Conservation (phyloP, 1,140 invertebrate genomes). For the Eriocheir sinensis region DNA sequence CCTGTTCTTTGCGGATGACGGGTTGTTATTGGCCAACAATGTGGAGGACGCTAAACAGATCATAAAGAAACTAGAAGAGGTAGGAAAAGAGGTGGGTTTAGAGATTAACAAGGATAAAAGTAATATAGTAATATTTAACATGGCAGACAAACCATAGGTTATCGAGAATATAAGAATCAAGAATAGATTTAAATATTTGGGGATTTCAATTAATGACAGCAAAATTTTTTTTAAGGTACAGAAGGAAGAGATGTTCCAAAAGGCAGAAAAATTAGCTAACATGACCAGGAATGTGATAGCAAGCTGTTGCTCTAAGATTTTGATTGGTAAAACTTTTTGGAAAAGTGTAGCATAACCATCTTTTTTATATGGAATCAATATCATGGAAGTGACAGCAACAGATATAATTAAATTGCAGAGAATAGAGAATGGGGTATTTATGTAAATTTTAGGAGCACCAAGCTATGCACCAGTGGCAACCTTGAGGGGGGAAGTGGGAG, state of each 20-base stretch:
- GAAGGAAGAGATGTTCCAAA: conserved; percentile 23
- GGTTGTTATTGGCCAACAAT: neutral
- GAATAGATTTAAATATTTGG: neutral
- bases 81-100: neutral
- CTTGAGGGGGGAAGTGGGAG: too few relatives aligned
- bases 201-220: neutral
- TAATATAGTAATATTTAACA: neutral
- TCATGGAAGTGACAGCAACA: neutral
- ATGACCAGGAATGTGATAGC: neutral
- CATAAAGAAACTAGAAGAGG: neutral
- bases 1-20: conserved; percentile 32
- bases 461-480: too few relatives aligned
- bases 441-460: neutral
- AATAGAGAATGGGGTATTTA: neutral
- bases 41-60: neutral
- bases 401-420: neutral
- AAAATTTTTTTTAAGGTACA: neutral
- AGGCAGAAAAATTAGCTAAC: conserved; percentile 25
- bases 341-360: neutral
- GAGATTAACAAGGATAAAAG: conserved; percentile 19
- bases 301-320: neutral
- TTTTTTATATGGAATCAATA: too few relatives aligned
- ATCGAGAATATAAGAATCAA: neutral
- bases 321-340: neutral
- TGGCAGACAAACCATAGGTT: neutral